Evolutionary conservation across 2,113 vertebrate genomes (phyloP), one percentile per base, ranked within the genome.

Genomic region (Macquaria ambigua): DNA sequence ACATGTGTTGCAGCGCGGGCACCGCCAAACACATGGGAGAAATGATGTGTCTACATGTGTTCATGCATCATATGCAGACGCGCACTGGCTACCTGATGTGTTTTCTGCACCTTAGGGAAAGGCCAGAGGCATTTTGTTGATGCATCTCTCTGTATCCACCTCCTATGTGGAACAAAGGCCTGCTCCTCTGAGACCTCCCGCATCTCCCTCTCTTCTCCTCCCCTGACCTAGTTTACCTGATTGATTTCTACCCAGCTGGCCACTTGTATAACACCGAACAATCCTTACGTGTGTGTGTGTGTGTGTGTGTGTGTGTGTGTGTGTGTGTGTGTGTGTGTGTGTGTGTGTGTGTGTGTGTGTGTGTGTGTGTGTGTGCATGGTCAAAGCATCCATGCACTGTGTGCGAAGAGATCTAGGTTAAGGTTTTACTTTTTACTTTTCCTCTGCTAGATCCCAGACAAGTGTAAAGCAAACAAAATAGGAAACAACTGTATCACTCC

Each of bases 141-240:
- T 89, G 74, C 79, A 84, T 90, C 84, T 85, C 74, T 82, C 59
- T 82, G 79, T 76, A 78, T 87, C 77, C 50, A 76, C 73, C 88
- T 81, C 72, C 78, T 82, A 90, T 92, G 88, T 90, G 79, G 89
- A 90, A 93, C 88, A 92, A 93, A 94, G 93, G 84, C 82, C 84
- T 73, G 73, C 71, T 94, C 91, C 91, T 85, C 77, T 15, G 91
- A 92, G 94, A 91, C 89, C 88, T 77, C 85, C 83, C 21, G 52
- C 86, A 61, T 88, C 79, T 90, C 84, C 86, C 78, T 80, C 79
- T 76, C 79, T 74, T 83, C 85, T 64, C 79, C 88, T 88, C 76
- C 74, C 71, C 88, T 91, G 92, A 93, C 92, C 94, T 81, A 92
- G 83, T 94, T 95, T 92, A 90, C 87, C 89, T 93, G 92, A 94